Percentiles rank a stretch among this genome's conserved stretches.
Evolutionary conservation across 2,888 invertebrate genomes (phyloP).

Genomic region (Orthonevra nobilis): DNA sequence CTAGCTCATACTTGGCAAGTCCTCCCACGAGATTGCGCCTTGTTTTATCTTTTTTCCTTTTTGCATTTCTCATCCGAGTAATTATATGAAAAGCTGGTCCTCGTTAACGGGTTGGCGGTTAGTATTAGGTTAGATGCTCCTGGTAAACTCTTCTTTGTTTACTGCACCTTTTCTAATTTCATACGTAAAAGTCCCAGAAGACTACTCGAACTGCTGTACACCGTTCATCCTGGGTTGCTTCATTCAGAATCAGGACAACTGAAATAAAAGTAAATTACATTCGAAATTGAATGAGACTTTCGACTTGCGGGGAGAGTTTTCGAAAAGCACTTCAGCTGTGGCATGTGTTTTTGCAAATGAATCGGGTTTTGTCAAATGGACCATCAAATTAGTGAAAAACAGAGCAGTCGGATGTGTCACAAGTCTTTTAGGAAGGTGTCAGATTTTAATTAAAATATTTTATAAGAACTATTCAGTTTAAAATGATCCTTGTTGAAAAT

Average conservation of each 20-base stretch:
- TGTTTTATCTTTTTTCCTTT: conserved; percentile 2
- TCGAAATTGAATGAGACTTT: conserved; percentile 40
- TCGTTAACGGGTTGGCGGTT: conserved; percentile 59
- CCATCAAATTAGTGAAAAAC: conserved; percentile 1
- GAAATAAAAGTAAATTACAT: conserved; percentile 15
- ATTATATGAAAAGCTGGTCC: conserved; percentile 64
- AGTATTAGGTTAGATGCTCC: conserved; percentile 28
- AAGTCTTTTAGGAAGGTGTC: too few species aligned
- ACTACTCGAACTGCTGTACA: too few species aligned
- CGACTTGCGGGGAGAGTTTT: conserved; percentile 24
- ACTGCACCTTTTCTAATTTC: conserved; percentile 20
- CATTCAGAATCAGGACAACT: neutral
- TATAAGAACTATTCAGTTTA: too few species aligned
- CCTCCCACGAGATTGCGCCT: too few species aligned
- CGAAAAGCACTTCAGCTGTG: conserved; percentile 15
- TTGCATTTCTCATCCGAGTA: conserved; percentile 34
- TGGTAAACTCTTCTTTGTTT: conserved; percentile 15
- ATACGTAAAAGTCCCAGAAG: neutral
- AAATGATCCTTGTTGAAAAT: too few species aligned
- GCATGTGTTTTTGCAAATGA: neutral
- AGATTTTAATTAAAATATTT: too few species aligned
- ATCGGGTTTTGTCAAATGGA: neutral
- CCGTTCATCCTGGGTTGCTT: too few species aligned
- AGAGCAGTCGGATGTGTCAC: neutral
- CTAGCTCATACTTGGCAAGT: neutral